These are phyloP conservation scores for Toxotes chatareus DNA, from an alignment of 2,113 vertebrate genomes.

Conservation along the genomic window DNA sequence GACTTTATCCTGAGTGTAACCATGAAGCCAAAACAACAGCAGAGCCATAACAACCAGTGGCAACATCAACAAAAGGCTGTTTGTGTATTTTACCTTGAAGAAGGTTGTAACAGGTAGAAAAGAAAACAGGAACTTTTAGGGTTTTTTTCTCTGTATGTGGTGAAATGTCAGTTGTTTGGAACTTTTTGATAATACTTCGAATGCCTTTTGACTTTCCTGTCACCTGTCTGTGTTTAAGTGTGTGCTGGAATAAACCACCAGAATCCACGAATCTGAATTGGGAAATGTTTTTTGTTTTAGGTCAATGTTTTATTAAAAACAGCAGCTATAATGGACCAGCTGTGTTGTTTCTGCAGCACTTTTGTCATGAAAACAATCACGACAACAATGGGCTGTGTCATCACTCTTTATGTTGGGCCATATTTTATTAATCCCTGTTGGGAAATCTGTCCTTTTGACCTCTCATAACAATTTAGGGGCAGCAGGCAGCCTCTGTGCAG, in stretches of 20 bases:
- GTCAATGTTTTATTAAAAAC: not conserved
- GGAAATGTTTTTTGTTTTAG: too few relatives aligned
- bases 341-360: not conserved
- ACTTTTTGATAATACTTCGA: not conserved
- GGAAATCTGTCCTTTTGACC: slow-evolving; percentile 9
- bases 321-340: not conserved
- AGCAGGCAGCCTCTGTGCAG: too few relatives aligned
- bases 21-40: too few relatives aligned
- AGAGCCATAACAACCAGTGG: not conserved
- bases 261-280: too few relatives aligned
- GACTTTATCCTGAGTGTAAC: not conserved
- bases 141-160: too few relatives aligned
- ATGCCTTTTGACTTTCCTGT: not conserved
- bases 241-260: too few relatives aligned
- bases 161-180: too few relatives aligned
- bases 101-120: not conserved
- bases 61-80: not conserved
- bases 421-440: slow-evolving; percentile 5
- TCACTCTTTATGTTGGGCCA: not conserved
- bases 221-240: too few relatives aligned
- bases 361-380: not conserved
- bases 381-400: not conserved
- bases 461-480: not conserved
- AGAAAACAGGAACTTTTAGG: too few relatives aligned
- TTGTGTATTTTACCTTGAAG: not conserved